These are phyloP conservation scores for Trogon melanurus DNA, from an alignment of 2,113 vertebrate genomes.

Conservation along the genomic window DNA sequence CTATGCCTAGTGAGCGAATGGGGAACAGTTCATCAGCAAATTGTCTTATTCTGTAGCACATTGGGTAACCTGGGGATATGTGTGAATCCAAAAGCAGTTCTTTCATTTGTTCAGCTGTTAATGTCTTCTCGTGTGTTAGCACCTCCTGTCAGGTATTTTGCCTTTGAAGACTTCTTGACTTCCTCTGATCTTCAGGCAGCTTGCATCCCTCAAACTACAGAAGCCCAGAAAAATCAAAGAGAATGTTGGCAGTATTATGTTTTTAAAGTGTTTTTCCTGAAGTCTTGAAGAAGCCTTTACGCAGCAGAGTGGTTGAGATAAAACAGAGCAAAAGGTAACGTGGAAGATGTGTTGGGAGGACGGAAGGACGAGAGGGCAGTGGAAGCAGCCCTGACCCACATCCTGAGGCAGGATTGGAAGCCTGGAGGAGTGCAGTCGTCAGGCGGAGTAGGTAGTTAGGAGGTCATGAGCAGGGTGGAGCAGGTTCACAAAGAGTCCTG, in stretches of 20 bases:
- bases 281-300: conserved; percentile 3
- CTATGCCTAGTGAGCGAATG: neutral
- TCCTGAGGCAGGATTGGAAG: neutral
- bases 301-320: neutral
- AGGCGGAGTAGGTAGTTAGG: conserved; percentile 53
- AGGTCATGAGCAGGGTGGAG: conserved; percentile 69
- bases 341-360: neutral
- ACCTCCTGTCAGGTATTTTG: conserved; percentile 6
- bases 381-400: conserved; percentile 5
- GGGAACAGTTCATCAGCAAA: neutral
- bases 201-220: neutral
- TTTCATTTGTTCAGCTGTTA: conserved; percentile 23
- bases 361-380: neutral
- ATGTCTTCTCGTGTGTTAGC: neutral
- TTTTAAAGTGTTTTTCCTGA: neutral
- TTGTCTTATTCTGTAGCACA: neutral
- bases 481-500: conserved; percentile 70
- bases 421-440: conserved; percentile 27
- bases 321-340: neutral
- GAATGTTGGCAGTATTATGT: neutral
- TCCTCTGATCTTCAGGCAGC: neutral
- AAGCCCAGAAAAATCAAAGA: conserved; percentile 33
- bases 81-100: neutral
- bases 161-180: conserved; percentile 25
- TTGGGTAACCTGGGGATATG: neutral